phyloP scores from a whole-genome alignment of 2,113 vertebrate genomes.

The Riparia riparia region DNA sequence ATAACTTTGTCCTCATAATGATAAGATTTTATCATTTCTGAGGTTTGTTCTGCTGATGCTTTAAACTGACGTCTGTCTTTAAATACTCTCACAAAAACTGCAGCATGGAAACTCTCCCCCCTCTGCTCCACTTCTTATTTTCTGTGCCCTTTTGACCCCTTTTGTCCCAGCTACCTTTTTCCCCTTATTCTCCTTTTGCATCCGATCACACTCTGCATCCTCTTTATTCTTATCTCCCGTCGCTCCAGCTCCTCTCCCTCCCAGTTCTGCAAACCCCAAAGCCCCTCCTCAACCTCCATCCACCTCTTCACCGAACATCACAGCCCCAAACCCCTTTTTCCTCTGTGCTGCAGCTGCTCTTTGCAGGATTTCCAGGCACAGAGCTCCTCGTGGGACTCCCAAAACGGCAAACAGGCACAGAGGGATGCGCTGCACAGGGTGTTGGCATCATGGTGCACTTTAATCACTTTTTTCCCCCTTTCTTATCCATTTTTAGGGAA shows the following conservation, averaged over 20 bases:
- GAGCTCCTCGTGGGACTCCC: not conserved
- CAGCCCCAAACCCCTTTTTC: not conserved
- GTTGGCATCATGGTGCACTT: not conserved
- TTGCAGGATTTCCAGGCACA: not conserved
- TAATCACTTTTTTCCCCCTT: not conserved
- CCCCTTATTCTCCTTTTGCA: conserved; percentile 17
- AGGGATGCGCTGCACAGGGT: not conserved
- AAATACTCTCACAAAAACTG: not conserved
- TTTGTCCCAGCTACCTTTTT: not conserved
- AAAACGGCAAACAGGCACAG: not conserved
- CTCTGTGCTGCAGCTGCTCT: not conserved
- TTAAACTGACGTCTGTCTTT: not conserved
- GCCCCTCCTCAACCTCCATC: not conserved
- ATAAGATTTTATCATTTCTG: not conserved
- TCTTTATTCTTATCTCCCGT: conserved; percentile 35
- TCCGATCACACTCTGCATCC: not conserved
- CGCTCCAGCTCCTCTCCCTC: not conserved
- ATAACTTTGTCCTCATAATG: accelerated
- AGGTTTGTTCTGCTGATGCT: not conserved
- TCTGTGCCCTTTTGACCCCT: conserved; percentile 23
- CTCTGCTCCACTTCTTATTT: conserved; percentile 20
- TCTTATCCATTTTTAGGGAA: not conserved
- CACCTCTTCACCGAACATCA: not conserved
- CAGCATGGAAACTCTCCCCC: not conserved
- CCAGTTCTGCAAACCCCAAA: not conserved